phyloP scores from a whole-genome alignment of 2,888 invertebrate genomes.

The Bimastos eiseni region DNA sequence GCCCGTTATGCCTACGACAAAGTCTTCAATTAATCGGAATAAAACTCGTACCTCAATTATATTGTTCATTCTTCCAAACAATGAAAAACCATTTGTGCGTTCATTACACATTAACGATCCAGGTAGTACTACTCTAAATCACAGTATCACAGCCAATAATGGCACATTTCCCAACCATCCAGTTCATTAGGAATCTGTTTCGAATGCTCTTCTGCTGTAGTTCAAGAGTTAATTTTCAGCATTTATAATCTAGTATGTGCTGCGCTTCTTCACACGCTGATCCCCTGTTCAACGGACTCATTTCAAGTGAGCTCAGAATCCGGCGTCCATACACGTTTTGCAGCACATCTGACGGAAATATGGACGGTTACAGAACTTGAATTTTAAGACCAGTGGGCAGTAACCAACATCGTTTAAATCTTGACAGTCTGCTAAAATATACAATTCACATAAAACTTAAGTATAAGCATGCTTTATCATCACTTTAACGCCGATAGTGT shows the following conservation, averaged over 20 bases:
- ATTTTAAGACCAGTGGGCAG: constrained; percentile 57
- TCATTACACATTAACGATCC: not conserved
- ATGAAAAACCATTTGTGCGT: not conserved
- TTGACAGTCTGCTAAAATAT: constrained; percentile 46
- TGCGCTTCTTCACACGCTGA: not conserved
- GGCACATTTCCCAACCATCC: not conserved
- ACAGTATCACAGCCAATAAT: constrained; percentile 13
- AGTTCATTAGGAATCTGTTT: not conserved
- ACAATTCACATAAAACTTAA: not conserved
- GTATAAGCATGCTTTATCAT: too few species aligned
- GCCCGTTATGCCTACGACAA: not conserved
- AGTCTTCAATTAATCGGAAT: constrained; percentile 2
- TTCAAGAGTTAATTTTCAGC: not conserved
- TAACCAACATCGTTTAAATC: constrained; percentile 58
- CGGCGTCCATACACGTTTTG: constrained; percentile 50
- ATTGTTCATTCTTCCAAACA: not conserved
- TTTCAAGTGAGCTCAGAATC: constrained; percentile 23
- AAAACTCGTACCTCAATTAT: not conserved
- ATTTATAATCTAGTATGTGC: not conserved
- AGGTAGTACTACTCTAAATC: constrained; percentile 7
- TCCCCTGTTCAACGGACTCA: not conserved
- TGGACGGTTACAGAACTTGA: constrained; percentile 54
- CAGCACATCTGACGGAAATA: constrained; percentile 59
- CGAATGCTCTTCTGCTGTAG: not conserved
- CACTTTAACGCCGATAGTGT: too few species aligned